Base-by-base conservation (phyloP, 2,113 vertebrate genomes). In the Xiphophorus hellerii region DNA sequence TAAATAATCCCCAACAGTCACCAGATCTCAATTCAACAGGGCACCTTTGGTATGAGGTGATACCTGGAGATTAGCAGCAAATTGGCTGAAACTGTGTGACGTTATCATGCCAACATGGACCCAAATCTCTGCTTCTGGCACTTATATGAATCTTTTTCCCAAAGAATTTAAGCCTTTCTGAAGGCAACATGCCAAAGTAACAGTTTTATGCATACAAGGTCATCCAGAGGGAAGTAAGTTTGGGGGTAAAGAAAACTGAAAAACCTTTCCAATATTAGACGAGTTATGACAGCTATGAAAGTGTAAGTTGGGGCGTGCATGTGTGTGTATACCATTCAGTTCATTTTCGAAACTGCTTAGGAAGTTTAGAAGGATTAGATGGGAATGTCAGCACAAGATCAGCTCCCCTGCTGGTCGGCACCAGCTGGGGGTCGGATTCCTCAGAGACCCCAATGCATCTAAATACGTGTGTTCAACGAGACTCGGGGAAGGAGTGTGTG, bases 401-500 rank as follows among this genome's bases (percentile, higher is more conserved):
- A 92, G 85, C 87, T 64, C 91, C 88, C 90, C 91, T 90, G 92
- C 92, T 92, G 84, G 84, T 83, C 22, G 5, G 89, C 87, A 88
- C 93, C 94, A 90, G 90, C 91, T 86, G 93, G 90, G 92, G 91
- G 88, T 90, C 94, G 83, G 93, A 93, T 93, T 94, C 76, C 89
- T 88, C 84, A 88, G 94, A 94, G 93, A 88, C 82, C 74, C 85
- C 76, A 83, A 88, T 73, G 81, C 89, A 78, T 86, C 44, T 70
- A 74, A 85, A 78, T 85, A 73, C 44, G 84, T 76, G 69, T 28
- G 64, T 74, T 73, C 73, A 71, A 87, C 78, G 69, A 60, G 72
- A 69, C 44, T 77, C 30, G 48, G 66, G 66, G 76, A 87, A 75
- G n/a, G 54, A 51, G 28, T 66, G 48, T 79, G 69, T 62, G 69